Evolutionary conservation across 35 echinoderm and acorn worm species (phyloP), one percentile per base, ranked within the genome.

Genomic region (Ophioderma brevispina): DNA sequence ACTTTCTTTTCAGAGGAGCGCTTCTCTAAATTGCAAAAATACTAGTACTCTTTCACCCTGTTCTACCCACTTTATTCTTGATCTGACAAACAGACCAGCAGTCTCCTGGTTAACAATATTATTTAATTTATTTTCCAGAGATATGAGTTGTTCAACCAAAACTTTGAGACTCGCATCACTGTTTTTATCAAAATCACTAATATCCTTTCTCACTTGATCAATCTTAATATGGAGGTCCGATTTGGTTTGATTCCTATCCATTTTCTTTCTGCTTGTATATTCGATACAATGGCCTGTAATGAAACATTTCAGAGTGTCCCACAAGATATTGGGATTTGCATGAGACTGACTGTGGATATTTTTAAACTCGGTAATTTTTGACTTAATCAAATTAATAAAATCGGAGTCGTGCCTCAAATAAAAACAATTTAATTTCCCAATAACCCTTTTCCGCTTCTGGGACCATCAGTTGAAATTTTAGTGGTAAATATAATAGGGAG

Each of bases 1-100:
- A 36, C 35, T 75, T 85, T 85, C n/a, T 75, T 85, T 33, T 85
- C 32, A 36, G 14, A 36, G 30, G 14, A 36, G 8, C 33, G 50
- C 35, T 85, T 85, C 59, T 85, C 83, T 55, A 85, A 64, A 35
- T 85, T 85, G 36, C 83, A 75, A 15, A 85, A 85, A 30, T 85
- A 85, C 35, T 85, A 32, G 35, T 13, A 3, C 35, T 59, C 28
- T 85, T 37, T 85, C 83, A 33, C 55, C 83, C 5, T 59, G 55
- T 36, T 85, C 83, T 0, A 59, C 83, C 83, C 83, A 85, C 35
- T 64, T 85, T 36, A 85, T 85, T 1, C 50, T 0, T 32, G 82
- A 85, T 36, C 82, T 85, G 13, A 85, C 36, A 36, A 85, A 34
- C 31, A 75, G 42, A 36, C 82, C 82, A 19, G 82, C 82, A 13